Percentiles rank a stretch among this genome's conserved stretches.
These are phyloP conservation scores for Xylocampa areola DNA, from an alignment of 2,888 invertebrate genomes.

Conservation along the genomic window DNA sequence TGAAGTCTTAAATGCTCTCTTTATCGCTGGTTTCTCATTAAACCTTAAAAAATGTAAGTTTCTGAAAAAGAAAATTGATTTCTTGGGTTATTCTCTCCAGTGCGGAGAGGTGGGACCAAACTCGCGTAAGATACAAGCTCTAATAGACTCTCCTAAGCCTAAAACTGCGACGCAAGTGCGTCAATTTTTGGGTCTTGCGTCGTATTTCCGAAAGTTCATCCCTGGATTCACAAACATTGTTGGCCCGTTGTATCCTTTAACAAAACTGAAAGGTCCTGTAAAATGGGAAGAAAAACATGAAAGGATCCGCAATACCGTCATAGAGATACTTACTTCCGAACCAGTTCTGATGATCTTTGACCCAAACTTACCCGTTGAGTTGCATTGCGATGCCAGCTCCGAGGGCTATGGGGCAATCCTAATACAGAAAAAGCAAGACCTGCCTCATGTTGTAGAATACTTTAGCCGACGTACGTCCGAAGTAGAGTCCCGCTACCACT, in stretches of 20 bases:
- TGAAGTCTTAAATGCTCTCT: constrained; percentile 17
- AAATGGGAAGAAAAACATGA: constrained; percentile 47
- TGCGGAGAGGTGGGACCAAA: not conserved
- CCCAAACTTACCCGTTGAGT: constrained; percentile 2
- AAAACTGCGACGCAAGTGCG: not conserved
- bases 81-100: constrained; percentile 31
- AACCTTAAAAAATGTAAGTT: constrained; percentile 43
- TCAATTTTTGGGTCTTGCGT: not conserved
- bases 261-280: constrained; percentile 37
- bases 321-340: constrained; percentile 8
- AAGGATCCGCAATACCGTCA: constrained; percentile 19
- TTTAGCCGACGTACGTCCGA: constrained; percentile 14
- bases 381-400: constrained; percentile 18
- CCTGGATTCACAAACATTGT: constrained; percentile 28
- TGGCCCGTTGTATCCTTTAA: constrained; percentile 45
- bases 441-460: constrained; percentile 17
- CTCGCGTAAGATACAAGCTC: not conserved
- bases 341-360: constrained; percentile 17
- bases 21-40: constrained; percentile 39
- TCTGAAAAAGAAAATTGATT: constrained; percentile 28
- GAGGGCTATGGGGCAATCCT: constrained; percentile 22
- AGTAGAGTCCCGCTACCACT: constrained; percentile 15
- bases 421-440: constrained; percentile 4
- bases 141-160: not conserved
- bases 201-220: constrained; percentile 1